A percentile compares a stretch with the other conserved stretches of the same genome.
Evolutionary conservation across 1,140 invertebrate species (phyloP).

Genomic region (Orius insidiosus): DNA sequence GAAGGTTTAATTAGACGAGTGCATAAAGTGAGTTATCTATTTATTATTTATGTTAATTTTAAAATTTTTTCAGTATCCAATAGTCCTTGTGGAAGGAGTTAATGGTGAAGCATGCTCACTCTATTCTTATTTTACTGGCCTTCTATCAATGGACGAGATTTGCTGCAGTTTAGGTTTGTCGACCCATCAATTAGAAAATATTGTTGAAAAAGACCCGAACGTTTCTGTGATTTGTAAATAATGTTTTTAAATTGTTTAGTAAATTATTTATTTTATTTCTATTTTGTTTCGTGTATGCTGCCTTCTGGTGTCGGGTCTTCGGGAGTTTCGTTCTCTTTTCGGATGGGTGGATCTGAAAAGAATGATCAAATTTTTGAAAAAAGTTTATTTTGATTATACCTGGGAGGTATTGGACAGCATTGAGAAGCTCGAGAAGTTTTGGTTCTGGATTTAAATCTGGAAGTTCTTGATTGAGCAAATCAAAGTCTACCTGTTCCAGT

Average conservation of each 20-base stretch:
- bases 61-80: conserved; percentile 36
- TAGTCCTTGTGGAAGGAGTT: conserved; percentile 31
- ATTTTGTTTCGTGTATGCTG: too few relatives aligned
- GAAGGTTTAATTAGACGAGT: conserved; percentile 70
- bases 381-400: too few relatives aligned
- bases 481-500: conserved; percentile 3
- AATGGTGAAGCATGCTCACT: conserved; percentile 23
- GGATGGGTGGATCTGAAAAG: too few relatives aligned
- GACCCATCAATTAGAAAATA: conserved; percentile 62
- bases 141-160: conserved; percentile 71
- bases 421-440: too few relatives aligned
- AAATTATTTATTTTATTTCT: too few relatives aligned
- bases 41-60: conserved; percentile 11
- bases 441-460: too few relatives aligned
- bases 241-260: neutral
- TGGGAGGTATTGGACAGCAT: too few relatives aligned
- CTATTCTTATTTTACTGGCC: conserved; percentile 49
- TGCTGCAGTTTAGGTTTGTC: conserved; percentile 71
- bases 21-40: conserved; percentile 38
- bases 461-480: neutral
- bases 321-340: too few relatives aligned
- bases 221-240: conserved; percentile 64
- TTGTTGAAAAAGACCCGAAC: conserved; percentile 70
- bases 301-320: too few relatives aligned
- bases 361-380: too few relatives aligned